phyloP scores from a whole-genome alignment of 2,888 invertebrate species.

The Entomobrya multifasciata region DNA sequence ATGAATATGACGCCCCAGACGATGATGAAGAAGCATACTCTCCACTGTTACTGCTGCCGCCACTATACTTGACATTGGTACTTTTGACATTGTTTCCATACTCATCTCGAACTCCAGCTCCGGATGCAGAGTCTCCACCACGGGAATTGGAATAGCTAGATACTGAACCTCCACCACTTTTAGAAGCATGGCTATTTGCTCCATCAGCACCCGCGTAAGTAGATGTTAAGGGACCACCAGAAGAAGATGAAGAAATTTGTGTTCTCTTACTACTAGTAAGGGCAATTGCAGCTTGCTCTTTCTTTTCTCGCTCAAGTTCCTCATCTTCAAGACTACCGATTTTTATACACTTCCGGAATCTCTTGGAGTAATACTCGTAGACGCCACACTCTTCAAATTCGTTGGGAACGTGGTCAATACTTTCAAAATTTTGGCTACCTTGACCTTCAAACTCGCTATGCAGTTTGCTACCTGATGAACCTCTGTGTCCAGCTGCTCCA shows the following conservation, averaged over 20 bases:
- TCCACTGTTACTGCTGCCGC: background rate
- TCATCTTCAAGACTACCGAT: slow-evolving; percentile 57
- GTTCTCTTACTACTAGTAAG: background rate
- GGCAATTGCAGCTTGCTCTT: slow-evolving; percentile 16
- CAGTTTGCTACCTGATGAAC: background rate
- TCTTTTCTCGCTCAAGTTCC: slow-evolving; percentile 49
- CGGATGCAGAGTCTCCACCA: slow-evolving; percentile 36
- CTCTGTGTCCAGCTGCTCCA: background rate
- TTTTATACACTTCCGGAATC: slow-evolving; percentile 52
- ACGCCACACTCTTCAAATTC: slow-evolving; percentile 65
- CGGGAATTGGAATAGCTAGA: slow-evolving; percentile 53
- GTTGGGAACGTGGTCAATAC: slow-evolving; percentile 25
- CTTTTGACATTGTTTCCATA: slow-evolving; percentile 48
- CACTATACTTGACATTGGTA: slow-evolving; percentile 31
- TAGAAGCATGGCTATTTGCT: slow-evolving; percentile 44
- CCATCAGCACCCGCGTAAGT: slow-evolving; percentile 57
- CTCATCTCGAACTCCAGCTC: slow-evolving; percentile 18
- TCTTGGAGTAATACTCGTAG: slow-evolving; percentile 61
- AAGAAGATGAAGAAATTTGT: background rate
- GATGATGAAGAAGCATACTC: slow-evolving; percentile 19
- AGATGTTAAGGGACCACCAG: background rate
- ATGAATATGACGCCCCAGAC: slow-evolving; percentile 19
- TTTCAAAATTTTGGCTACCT: slow-evolving; percentile 45
- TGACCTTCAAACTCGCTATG: slow-evolving; percentile 44
- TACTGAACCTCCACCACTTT: slow-evolving; percentile 48